Evolutionary conservation across 2,113 vertebrate species (phyloP).

Genomic region (Salvelinus alpinus): DNA sequence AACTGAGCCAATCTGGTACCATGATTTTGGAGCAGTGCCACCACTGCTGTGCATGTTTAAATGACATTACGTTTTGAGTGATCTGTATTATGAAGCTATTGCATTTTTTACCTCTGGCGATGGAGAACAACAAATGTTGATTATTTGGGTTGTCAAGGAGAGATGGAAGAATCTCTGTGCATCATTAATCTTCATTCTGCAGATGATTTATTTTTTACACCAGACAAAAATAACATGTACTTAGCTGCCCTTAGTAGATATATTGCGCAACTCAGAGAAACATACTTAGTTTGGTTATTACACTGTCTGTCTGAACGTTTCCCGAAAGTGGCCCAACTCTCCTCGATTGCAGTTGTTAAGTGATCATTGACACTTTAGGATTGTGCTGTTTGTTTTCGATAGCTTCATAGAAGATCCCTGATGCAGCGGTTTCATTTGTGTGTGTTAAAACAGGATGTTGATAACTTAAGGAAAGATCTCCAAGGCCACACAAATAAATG

Average conservation of each 20-base stretch:
- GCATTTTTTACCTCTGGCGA: conserved; percentile 15
- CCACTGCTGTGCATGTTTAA: conserved; percentile 28
- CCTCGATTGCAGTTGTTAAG: too few species aligned
- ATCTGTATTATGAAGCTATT: conserved; percentile 20
- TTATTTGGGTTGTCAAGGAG: background rate
- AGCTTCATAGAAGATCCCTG: too few species aligned
- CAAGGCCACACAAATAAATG: background rate
- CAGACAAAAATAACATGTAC: background rate
- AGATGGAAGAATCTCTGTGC: background rate
- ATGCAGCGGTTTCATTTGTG: too few species aligned
- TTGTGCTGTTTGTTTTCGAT: too few species aligned
- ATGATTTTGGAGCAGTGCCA: conserved; percentile 32
- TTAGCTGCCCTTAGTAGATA: too few species aligned
- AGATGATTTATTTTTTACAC: background rate
- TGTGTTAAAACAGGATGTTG: background rate
- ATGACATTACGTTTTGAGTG: conserved; percentile 34
- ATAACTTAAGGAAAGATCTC: background rate
- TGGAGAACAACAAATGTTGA: too few species aligned
- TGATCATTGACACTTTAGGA: too few species aligned
- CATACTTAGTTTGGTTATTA: too few species aligned
- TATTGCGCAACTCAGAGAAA: too few species aligned
- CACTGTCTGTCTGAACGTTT: too few species aligned
- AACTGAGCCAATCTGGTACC: conserved; percentile 27
- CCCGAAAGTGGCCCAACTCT: too few species aligned
- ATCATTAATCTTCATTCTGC: background rate